Evolutionary conservation across 1,140 invertebrate genomes (phyloP).

Genomic region (Berghia stephanieae): DNA sequence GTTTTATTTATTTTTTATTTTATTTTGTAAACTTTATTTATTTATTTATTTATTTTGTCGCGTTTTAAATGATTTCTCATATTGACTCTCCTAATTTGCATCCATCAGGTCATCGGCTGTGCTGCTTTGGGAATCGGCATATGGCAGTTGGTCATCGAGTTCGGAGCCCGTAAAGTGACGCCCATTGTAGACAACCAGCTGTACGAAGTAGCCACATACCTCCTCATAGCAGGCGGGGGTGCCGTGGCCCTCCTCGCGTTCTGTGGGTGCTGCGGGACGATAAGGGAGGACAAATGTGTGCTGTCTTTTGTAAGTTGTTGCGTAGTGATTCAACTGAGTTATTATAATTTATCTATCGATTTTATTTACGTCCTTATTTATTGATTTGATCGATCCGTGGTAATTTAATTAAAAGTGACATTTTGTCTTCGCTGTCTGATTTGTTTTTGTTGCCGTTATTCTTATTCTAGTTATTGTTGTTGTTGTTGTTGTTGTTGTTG

Average conservation of each 20-base stretch:
- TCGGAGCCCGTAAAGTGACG: conserved; percentile 58
- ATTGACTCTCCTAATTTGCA: neutral
- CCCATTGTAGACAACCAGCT: conserved; percentile 53
- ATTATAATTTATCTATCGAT: neutral
- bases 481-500: no score
- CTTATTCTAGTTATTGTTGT: no score
- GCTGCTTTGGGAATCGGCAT: conserved; percentile 58
- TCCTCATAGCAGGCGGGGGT: conserved; percentile 58
- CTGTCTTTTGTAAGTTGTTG: conserved; percentile 59
- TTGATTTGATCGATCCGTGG: neutral
- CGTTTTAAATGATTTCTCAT: neutral
- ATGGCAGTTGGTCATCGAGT: conserved; percentile 60
- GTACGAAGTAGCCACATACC: conserved; percentile 61
- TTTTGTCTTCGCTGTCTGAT: no score
- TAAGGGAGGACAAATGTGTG: conserved; percentile 62
- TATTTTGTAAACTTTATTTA: neutral
- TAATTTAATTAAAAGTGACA: neutral
- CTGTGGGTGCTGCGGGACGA: conserved; percentile 63
- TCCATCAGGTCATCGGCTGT: conserved; percentile 53
- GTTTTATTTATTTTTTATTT: neutral
- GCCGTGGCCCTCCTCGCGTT: conserved; percentile 58
- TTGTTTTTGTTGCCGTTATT: no score
- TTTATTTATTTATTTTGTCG: neutral
- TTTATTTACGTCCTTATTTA: neutral
- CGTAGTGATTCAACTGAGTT: neutral